A percentile compares a stretch with the other conserved stretches of the same genome.
phyloP scores from a whole-genome alignment of 2,797 vertebrate genomes.

The Sebastes itinus region DNA sequence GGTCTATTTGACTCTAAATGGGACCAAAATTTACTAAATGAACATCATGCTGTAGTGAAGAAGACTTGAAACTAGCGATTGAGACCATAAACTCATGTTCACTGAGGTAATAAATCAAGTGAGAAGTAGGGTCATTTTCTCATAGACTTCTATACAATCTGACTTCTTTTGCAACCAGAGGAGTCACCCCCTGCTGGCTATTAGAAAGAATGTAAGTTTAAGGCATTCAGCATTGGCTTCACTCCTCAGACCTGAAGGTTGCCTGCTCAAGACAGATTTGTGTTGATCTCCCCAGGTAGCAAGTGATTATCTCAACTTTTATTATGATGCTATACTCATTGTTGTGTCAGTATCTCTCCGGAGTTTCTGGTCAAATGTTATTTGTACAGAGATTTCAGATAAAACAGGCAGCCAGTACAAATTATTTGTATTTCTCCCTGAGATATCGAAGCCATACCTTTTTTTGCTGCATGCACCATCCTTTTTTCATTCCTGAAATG shows the following conservation, averaged over 20 bases:
- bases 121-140: too few relatives aligned
- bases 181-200: too few relatives aligned
- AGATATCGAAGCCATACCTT: background rate
- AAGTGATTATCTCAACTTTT: background rate
- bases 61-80: too few relatives aligned
- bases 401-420: background rate
- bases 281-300: background rate
- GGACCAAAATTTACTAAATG: too few relatives aligned
- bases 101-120: too few relatives aligned
- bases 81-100: too few relatives aligned
- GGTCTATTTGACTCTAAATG: too few relatives aligned
- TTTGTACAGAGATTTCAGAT: background rate
- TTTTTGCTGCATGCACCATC: background rate
- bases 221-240: too few relatives aligned
- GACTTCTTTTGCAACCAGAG: too few relatives aligned
- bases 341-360: background rate
- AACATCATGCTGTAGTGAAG: too few relatives aligned
- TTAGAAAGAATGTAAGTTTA: too few relatives aligned
- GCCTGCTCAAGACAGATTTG: background rate
- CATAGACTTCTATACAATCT: too few relatives aligned
- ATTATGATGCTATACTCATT: background rate
- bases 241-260: rapidly evolving
- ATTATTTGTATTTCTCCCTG: background rate
- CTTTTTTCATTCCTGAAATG: background rate
- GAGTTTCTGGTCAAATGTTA: background rate